These are phyloP conservation scores for Dolichomitus sp. DNA, from an alignment of 2,888 invertebrate species.

Conservation along the genomic window DNA sequence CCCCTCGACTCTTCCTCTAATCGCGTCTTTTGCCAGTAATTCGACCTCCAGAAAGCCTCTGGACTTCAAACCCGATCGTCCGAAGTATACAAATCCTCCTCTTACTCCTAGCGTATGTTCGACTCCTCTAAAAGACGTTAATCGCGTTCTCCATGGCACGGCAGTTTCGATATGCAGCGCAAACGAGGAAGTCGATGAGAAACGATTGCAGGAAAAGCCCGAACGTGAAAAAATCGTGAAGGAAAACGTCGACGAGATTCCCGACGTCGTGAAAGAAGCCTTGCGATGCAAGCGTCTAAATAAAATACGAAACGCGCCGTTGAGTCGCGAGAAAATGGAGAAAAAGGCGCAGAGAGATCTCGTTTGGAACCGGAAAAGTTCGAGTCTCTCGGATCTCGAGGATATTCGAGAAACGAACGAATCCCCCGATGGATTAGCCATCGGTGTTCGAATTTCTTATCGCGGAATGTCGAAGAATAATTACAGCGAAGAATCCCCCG, in stretches of 20 bases:
- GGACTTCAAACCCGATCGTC: constrained; percentile 74
- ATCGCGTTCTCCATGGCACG: constrained; percentile 91
- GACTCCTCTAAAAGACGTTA: constrained; percentile 92
- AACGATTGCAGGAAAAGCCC: constrained; percentile 55
- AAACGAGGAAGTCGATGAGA: constrained; percentile 83
- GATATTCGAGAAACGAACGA: constrained; percentile 87
- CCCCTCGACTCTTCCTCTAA: constrained; percentile 66
- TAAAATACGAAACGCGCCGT: constrained; percentile 78
- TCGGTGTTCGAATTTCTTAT: constrained; percentile 87
- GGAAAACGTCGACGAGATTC: constrained; percentile 81
- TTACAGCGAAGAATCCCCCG: constrained; percentile 72
- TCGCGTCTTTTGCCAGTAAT: constrained; percentile 69
- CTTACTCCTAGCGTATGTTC: constrained; percentile 93
- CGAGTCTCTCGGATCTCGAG: constrained; percentile 90
- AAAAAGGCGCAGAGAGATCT: constrained; percentile 70
- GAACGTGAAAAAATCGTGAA: constrained; percentile 58
- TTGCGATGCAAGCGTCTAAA: constrained; percentile 84
- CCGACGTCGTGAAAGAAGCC: constrained; percentile 86
- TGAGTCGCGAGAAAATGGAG: constrained; percentile 67
- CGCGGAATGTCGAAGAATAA: constrained; percentile 86
- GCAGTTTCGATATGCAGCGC: constrained; percentile 92
- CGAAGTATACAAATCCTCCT: constrained; percentile 87
- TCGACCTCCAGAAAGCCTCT: constrained; percentile 70
- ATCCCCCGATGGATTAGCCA: constrained; percentile 88
- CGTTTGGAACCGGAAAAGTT: constrained; percentile 80